A percentile compares a stretch with the other conserved stretches of the same genome.
Conservation (phyloP, 2,113 vertebrate genomes). For the Coptodon bakossiorum region DNA sequence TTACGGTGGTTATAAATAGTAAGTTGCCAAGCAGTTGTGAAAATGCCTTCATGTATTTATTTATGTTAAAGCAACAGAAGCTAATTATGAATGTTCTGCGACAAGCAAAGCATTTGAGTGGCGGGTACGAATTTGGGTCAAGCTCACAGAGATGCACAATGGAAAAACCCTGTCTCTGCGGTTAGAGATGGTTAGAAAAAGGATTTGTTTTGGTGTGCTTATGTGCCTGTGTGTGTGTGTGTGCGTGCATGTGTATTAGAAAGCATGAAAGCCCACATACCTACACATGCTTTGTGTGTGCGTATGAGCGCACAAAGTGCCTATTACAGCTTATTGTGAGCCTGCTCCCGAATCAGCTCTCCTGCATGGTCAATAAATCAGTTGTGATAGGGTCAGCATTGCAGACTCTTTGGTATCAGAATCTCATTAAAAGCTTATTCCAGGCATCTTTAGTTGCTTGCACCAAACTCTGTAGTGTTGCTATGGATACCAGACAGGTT, state of each 20-base stretch:
- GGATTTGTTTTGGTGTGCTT: constrained; percentile 4
- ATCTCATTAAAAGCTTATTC: constrained; percentile 59
- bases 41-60: constrained; percentile 70
- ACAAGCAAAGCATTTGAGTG: constrained; percentile 52
- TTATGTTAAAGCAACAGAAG: constrained; percentile 67
- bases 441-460: constrained; percentile 30
- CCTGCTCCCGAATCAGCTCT: constrained; percentile 14
- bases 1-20: constrained; percentile 63
- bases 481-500: constrained; percentile 63
- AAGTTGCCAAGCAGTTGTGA: constrained; percentile 62
- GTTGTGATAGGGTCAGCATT: constrained; percentile 43
- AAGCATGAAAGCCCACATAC: background rate
- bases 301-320: background rate
- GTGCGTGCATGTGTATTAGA: background rate
- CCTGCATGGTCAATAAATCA: constrained; percentile 51
- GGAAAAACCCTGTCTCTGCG: constrained; percentile 1
- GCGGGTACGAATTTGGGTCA: constrained; percentile 58
- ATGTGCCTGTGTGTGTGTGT: background rate
- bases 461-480: constrained; percentile 47
- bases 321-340: constrained; percentile 7
- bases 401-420: constrained; percentile 25
- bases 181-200: constrained; percentile 16
- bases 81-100: constrained; percentile 65
- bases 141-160: constrained; percentile 34
- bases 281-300: background rate